Conservation (phyloP, 2,888 invertebrate species). For the Rhopalosiphum nymphaeae region DNA sequence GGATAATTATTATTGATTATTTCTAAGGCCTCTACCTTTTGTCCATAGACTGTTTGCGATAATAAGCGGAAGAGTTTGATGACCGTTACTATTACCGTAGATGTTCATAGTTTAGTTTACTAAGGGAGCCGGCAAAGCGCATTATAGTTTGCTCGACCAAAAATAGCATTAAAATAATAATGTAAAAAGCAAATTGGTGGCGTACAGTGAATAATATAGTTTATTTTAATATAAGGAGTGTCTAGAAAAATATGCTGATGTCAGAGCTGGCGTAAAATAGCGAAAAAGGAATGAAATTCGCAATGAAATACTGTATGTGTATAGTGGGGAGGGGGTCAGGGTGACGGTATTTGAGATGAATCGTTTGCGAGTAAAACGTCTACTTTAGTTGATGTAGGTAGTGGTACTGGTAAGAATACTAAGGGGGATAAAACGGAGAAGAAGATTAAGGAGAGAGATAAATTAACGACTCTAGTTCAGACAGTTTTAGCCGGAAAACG, state of each 20-base stretch:
- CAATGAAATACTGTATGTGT: too few species aligned
- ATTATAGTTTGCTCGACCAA: background rate
- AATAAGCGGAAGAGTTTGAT: background rate
- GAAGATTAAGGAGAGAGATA: constrained; percentile 43
- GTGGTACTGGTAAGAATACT: background rate
- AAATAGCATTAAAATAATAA: background rate
- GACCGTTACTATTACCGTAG: background rate
- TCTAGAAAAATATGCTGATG: background rate
- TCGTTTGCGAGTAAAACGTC: background rate
- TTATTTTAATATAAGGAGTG: background rate
- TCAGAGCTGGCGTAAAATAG: background rate
- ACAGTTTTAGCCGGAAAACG: constrained; percentile 8
- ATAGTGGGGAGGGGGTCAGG: too few species aligned
- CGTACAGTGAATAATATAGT: background rate
- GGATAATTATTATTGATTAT: background rate
- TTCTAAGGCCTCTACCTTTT: background rate
- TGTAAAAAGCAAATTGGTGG: background rate
- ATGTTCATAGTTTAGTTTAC: background rate
- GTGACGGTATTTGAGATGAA: background rate
- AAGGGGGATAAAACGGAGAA: background rate
- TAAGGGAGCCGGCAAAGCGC: constrained; percentile 45
- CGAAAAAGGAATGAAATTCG: background rate
- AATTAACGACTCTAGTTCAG: constrained; percentile 17
- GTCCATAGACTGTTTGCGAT: background rate
- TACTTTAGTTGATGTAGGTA: background rate